Percentiles rank a stretch among this genome's conserved stretches.
Evolutionary conservation across 2,113 vertebrate genomes (phyloP).

Genomic region (Sardina pilchardus): DNA sequence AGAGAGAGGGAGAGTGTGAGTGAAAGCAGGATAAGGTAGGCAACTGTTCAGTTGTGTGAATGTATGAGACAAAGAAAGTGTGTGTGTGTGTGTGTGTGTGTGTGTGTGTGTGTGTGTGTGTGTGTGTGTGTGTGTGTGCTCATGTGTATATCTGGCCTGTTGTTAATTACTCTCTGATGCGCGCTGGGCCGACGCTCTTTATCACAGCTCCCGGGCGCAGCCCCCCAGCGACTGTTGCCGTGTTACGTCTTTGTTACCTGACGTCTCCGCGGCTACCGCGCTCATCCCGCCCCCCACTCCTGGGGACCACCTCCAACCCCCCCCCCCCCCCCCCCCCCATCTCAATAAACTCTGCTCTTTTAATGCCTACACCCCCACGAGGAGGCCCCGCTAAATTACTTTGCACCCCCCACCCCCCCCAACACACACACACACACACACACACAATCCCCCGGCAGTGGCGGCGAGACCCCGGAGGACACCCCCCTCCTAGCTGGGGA

Average conservation of each 20-base stretch:
- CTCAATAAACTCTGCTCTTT: conserved; percentile 20
- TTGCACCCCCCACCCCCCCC: conserved; percentile 13
- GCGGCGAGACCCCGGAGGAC: conserved; percentile 16
- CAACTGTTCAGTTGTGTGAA: neutral
- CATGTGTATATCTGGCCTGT: neutral
- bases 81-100: conserved; percentile 30
- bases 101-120: neutral
- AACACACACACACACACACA: neutral
- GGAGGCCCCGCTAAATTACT: conserved; percentile 27
- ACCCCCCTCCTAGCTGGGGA: neutral
- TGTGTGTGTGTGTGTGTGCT: conserved; percentile 11
- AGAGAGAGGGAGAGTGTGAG: no score
- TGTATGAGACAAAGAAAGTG: neutral
- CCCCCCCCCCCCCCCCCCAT: neutral
- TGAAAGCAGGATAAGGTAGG: neutral
- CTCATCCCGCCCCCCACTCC: conserved; percentile 9
- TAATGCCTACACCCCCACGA: conserved; percentile 29
- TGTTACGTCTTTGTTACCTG: conserved; percentile 27
- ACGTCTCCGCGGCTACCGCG: conserved; percentile 22
- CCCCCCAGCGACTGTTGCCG: conserved; percentile 20
- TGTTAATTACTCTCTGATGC: conserved; percentile 40
- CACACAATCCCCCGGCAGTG: neutral
- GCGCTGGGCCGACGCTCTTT: conserved; percentile 59
- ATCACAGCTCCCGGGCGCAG: conserved; percentile 39
- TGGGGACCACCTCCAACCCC: neutral